These are phyloP conservation scores for Leptinotarsa juncta DNA, from an alignment of 2,888 invertebrate genomes.

Conservation along the genomic window DNA sequence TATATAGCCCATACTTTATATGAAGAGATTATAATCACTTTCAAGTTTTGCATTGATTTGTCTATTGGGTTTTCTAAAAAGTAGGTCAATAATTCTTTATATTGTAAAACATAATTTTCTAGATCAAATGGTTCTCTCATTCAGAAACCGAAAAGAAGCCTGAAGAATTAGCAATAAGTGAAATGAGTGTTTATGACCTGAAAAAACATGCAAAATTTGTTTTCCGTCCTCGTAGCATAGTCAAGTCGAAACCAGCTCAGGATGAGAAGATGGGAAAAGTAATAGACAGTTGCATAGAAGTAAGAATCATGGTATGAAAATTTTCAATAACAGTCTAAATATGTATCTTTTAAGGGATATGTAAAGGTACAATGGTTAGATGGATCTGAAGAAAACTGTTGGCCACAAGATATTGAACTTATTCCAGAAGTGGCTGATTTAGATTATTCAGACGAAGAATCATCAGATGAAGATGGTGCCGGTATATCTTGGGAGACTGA, in stretches of 20 bases:
- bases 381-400: slow-evolving; percentile 86
- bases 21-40: not conserved
- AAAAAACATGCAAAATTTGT: slow-evolving; percentile 95
- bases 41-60: not conserved
- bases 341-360: slow-evolving; percentile 67
- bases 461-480: slow-evolving; percentile 48
- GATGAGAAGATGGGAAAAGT: slow-evolving; percentile 78
- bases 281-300: slow-evolving; percentile 85
- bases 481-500: slow-evolving; percentile 84
- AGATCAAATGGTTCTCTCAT: slow-evolving; percentile 91
- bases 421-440: slow-evolving; percentile 82
- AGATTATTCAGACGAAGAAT: slow-evolving; percentile 73
- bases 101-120: slow-evolving; percentile 35
- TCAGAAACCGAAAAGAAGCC: slow-evolving; percentile 63
- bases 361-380: slow-evolving; percentile 95
- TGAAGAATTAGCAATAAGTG: slow-evolving; percentile 61
- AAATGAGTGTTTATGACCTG: slow-evolving; percentile 94
- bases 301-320: slow-evolving; percentile 35
- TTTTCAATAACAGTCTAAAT: no score
- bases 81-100: no score
- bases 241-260: slow-evolving; percentile 72
- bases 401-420: slow-evolving; percentile 83
- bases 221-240: slow-evolving; percentile 91
- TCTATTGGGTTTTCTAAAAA: no score
- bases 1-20: no score